Evolutionary conservation across 2,888 invertebrate genomes (phyloP).

Genomic region (Aphodius sticticus): DNA sequence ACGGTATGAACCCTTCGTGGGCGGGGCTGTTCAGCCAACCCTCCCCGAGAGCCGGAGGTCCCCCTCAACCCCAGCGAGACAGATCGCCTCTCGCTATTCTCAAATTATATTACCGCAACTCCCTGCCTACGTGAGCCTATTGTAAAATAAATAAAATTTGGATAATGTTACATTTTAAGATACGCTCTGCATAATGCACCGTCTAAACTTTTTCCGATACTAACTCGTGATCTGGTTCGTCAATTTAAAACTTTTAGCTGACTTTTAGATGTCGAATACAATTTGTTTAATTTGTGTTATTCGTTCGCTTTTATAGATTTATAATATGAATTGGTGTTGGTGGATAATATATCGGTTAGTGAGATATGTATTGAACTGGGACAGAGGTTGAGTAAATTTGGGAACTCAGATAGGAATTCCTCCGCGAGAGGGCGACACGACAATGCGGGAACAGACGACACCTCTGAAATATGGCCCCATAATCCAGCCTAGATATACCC

Average conservation of each 20-base stretch:
- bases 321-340: too few relatives aligned
- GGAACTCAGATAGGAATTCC: conserved; percentile 41
- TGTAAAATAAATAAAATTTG: conserved; percentile 63
- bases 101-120: conserved; percentile 61
- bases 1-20: conserved; percentile 33
- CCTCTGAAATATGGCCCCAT: conserved; percentile 57
- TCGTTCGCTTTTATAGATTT: too few relatives aligned
- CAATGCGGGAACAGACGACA: conserved; percentile 54
- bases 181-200: conserved; percentile 60
- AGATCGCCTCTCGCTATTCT: conserved; percentile 60
- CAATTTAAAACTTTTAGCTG: too few relatives aligned
- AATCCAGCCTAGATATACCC: conserved; percentile 59
- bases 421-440: conserved; percentile 37
- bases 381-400: conserved; percentile 5
- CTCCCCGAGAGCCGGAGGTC: conserved; percentile 26
- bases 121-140: conserved; percentile 61
- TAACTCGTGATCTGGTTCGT: conserved; percentile 34
- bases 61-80: conserved; percentile 50
- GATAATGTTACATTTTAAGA: conserved; percentile 62
- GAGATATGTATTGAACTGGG: background rate
- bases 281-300: too few relatives aligned
- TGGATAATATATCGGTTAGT: too few relatives aligned
- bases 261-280: too few relatives aligned
- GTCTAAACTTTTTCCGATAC: conserved; percentile 41
- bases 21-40: conserved; percentile 36